Evolutionary conservation across 2,888 invertebrate species (phyloP).

Genomic region (Ectropis crepuscularia): DNA sequence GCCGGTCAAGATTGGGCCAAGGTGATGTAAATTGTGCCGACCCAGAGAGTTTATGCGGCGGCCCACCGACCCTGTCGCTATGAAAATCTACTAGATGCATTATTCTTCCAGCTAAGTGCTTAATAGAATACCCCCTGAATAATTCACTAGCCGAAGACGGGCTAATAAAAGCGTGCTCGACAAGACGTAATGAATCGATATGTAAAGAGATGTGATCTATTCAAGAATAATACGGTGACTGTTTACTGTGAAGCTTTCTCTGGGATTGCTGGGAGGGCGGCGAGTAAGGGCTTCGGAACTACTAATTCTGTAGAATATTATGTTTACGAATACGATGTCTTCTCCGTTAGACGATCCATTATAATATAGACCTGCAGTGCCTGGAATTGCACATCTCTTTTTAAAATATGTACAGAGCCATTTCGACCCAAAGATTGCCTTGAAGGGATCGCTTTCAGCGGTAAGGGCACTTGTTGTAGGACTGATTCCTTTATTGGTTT

Average conservation of each 20-base stretch:
- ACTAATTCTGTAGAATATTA: neutral
- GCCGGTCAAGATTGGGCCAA: slow-evolving; percentile 54
- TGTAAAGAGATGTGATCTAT: slow-evolving; percentile 76
- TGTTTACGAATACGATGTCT: too few species aligned
- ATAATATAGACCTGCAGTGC: too few species aligned
- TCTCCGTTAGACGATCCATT: too few species aligned
- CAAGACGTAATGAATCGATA: slow-evolving; percentile 73
- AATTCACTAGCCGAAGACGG: slow-evolving; percentile 71
- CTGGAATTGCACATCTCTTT: too few species aligned
- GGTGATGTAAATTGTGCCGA: slow-evolving; percentile 61
- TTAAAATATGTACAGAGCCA: too few species aligned
- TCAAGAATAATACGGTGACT: slow-evolving; percentile 74
- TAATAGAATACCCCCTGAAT: slow-evolving; percentile 76
- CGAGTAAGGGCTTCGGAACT: neutral
- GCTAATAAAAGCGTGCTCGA: slow-evolving; percentile 76
- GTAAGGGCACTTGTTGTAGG: too few species aligned
- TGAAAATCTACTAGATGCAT: slow-evolving; percentile 73
- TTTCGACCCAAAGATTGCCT: too few species aligned
- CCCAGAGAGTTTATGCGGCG: slow-evolving; percentile 57
- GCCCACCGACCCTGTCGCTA: slow-evolving; percentile 57
- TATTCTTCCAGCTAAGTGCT: slow-evolving; percentile 75
- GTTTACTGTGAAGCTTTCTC: slow-evolving; percentile 57
- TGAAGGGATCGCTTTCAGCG: too few species aligned
- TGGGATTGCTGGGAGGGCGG: slow-evolving; percentile 51
- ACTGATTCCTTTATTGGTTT: too few species aligned